phyloP scores from a whole-genome alignment of 2,888 invertebrate genomes.

The Hirtodrosophila histrioides region DNA sequence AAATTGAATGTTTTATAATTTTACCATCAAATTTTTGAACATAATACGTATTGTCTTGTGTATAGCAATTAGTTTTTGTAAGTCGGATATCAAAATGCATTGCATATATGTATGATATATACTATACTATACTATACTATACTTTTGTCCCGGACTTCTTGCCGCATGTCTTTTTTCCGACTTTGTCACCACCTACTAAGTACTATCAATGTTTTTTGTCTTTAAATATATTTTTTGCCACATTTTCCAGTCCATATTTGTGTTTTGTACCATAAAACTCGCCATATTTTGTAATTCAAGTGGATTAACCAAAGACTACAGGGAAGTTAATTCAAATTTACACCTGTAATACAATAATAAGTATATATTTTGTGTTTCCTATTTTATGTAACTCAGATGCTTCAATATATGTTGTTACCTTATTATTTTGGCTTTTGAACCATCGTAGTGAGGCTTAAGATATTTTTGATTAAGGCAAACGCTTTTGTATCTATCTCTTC shows the following conservation, averaged over 20 bases:
- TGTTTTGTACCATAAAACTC: conserved; percentile 39
- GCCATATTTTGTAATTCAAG: conserved; percentile 74
- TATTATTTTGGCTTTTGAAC: conserved; percentile 40
- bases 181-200: conserved; percentile 17
- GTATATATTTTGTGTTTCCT: not conserved
- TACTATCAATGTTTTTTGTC: conserved; percentile 4
- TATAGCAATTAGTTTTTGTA: conserved; percentile 44
- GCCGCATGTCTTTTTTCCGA: conserved; percentile 54
- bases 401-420: conserved; percentile 17
- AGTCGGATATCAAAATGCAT: conserved; percentile 36
- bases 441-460: conserved; percentile 13
- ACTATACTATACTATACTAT: conserved; percentile 9
- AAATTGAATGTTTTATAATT: conserved; percentile 65
- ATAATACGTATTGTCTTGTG: conserved; percentile 48
- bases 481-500: conserved; percentile 37
- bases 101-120: conserved; percentile 40
- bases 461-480: conserved; percentile 23
- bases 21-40: conserved; percentile 25
- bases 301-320: conserved; percentile 70
- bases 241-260: conserved; percentile 45
- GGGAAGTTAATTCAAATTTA: conserved; percentile 77
- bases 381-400: conserved; percentile 30
- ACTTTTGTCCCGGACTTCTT: conserved; percentile 42
- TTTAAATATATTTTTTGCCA: conserved; percentile 39
- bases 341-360: conserved; percentile 35